A percentile compares a stretch with the other conserved stretches of the same genome.
Conservation (phyloP, 2,797 vertebrate species). For the Sebastes matsubarae region DNA sequence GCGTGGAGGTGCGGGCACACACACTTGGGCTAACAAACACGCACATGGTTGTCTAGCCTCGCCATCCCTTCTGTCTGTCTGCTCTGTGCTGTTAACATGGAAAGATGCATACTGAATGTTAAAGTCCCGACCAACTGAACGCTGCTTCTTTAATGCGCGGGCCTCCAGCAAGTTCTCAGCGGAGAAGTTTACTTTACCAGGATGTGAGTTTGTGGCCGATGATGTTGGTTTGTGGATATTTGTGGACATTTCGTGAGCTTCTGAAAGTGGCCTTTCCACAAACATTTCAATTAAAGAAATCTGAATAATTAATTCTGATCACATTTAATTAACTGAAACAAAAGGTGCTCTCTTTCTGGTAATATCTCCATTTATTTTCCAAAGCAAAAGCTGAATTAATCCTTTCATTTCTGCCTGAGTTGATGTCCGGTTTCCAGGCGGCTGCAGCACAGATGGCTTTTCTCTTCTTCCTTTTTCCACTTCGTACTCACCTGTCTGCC, state of each 20-base stretch:
- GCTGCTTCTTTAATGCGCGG: constrained; percentile 8
- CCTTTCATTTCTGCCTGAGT: not conserved
- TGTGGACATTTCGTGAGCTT: not conserved
- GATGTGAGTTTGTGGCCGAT: constrained; percentile 18
- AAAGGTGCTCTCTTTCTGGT: not conserved
- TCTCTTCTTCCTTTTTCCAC: constrained; percentile 43
- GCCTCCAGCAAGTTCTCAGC: constrained; percentile 22
- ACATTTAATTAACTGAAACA: not conserved
- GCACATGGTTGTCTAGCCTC: constrained; percentile 50
- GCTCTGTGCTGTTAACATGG: constrained; percentile 39
- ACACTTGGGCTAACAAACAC: constrained; percentile 57
- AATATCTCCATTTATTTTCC: not conserved
- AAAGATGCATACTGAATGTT: constrained; percentile 46
- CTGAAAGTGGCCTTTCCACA: not conserved
- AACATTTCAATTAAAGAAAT: constrained; percentile 5
- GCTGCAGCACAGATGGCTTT: constrained; percentile 38
- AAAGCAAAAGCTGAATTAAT: constrained; percentile 10
- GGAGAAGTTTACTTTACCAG: constrained; percentile 33
- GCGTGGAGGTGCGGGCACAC: constrained; percentile 50
- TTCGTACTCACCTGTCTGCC: constrained; percentile 58
- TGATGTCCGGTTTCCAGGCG: constrained; percentile 25
- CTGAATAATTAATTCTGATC: constrained; percentile 1
- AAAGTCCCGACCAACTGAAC: constrained; percentile 1
- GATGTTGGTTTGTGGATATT: constrained; percentile 12
- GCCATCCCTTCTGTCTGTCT: constrained; percentile 41